A percentile compares a stretch with the other conserved stretches of the same genome.
Conservation (phyloP, 1,140 invertebrate species). For the Ectropis grisescens region DNA sequence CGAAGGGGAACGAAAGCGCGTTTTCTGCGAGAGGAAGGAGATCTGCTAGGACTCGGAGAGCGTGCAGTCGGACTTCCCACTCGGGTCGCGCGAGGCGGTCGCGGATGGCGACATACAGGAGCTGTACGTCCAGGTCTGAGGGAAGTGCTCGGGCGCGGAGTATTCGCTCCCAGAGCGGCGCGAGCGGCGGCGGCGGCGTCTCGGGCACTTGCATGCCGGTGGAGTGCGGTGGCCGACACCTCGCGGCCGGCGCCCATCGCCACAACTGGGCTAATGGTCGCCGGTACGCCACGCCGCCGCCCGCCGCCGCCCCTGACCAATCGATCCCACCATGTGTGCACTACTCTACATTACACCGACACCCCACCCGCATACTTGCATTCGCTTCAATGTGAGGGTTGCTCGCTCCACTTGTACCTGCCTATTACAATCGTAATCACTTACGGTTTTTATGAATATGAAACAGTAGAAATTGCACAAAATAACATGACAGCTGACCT, state of each 20-base stretch:
- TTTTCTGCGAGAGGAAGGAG: constrained; percentile 77
- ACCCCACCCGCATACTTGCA: no score
- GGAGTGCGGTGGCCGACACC: constrained; percentile 24
- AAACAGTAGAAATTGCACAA: neutral
- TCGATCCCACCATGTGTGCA: constrained; percentile 33
- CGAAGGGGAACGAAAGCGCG: constrained; percentile 75
- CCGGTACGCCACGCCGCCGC: constrained; percentile 38
- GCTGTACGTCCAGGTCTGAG: constrained; percentile 73
- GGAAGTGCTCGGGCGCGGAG: constrained; percentile 73
- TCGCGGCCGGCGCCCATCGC: constrained; percentile 40
- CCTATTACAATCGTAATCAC: neutral
- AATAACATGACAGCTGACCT: no score
- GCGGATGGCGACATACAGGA: constrained; percentile 77
- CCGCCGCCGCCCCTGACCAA: constrained; percentile 53
- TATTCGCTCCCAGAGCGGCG: constrained; percentile 83
- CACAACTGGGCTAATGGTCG: constrained; percentile 68
- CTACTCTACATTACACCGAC: no score
- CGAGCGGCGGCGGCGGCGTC: constrained; percentile 69
- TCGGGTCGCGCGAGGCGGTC: constrained; percentile 82
- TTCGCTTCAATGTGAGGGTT: no score
- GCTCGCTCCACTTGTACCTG: neutral
- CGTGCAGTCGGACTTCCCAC: constrained; percentile 85
- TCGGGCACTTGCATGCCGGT: constrained; percentile 58
- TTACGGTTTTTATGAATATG: neutral
- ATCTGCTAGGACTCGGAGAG: constrained; percentile 80